Conservation (phyloP, 2,797 vertebrate genomes). For the Myotis myotis region DNA sequence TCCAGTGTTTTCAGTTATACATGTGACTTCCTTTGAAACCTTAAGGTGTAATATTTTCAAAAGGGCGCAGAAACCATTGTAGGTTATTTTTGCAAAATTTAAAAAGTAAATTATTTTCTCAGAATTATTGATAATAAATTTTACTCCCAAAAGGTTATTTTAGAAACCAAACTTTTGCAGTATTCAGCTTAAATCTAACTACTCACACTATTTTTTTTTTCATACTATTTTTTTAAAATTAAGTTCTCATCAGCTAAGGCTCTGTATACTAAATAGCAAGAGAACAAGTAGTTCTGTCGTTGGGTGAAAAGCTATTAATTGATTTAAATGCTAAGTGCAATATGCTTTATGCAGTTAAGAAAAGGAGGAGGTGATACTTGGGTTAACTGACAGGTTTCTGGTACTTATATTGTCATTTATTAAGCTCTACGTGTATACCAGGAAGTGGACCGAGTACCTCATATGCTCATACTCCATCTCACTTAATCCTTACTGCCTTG, state of each 20-base stretch:
- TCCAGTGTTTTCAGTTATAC: not conserved
- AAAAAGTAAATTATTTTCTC: not conserved
- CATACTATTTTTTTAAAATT: not conserved
- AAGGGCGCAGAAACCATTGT: not conserved
- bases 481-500: not conserved
- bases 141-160: not conserved
- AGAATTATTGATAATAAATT: not conserved
- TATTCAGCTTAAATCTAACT: not conserved
- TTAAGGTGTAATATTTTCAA: constrained; percentile 1
- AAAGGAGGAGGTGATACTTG: not conserved
- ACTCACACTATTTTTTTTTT: not conserved
- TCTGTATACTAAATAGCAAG: not conserved
- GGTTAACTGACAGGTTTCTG: not conserved
- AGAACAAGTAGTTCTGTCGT: not conserved
- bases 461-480: not conserved
- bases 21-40: constrained; percentile 1
- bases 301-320: not conserved
- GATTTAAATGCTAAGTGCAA: not conserved
- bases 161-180: not conserved
- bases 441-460: not conserved
- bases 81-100: not conserved
- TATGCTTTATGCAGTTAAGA: not conserved
- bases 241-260: not conserved
- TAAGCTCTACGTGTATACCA: not conserved
- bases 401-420: too few species aligned